Conservation (phyloP, 2,797 vertebrate species). For the Botia kubotai region DNA sequence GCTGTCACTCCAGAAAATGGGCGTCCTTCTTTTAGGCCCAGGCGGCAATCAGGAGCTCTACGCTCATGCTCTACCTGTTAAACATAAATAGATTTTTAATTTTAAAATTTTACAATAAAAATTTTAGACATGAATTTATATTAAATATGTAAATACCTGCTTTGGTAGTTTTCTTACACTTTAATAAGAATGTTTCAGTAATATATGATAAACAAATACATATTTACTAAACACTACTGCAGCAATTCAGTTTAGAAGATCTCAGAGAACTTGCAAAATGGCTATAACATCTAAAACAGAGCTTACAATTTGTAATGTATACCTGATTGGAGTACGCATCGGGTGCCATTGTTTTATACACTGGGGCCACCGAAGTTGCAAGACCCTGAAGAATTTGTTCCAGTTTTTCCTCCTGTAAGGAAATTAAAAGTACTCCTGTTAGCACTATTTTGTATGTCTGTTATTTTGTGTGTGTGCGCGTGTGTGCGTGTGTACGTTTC, state of each 20-base stretch:
- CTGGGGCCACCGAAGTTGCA: conserved; percentile 89
- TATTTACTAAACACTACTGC: background rate
- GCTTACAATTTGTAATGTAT: conserved; percentile 46
- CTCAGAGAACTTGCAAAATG: background rate
- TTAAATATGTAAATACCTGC: background rate
- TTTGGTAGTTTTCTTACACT: background rate
- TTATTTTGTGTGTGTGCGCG: background rate
- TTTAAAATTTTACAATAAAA: background rate
- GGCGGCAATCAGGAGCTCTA: conserved; percentile 90
- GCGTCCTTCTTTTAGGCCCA: conserved; percentile 91
- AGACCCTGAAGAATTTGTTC: conserved; percentile 91
- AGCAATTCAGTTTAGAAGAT: too few species aligned
- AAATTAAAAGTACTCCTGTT: conserved; percentile 23
- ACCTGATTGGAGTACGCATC: conserved; percentile 98
- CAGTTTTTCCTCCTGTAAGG: conserved; percentile 90
- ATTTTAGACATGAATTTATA: background rate
- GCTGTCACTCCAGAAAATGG: conserved; percentile 99
- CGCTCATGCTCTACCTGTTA: conserved; percentile 93
- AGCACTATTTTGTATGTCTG: background rate
- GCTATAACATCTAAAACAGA: background rate
- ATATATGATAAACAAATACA: too few species aligned
- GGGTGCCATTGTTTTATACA: conserved; percentile 93
- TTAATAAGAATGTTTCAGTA: background rate
- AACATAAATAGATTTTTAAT: background rate
- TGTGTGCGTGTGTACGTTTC: too few species aligned